These are phyloP conservation scores for Ceyx erithaca DNA, from an alignment of 2,797 vertebrate species.

Conservation along the genomic window DNA sequence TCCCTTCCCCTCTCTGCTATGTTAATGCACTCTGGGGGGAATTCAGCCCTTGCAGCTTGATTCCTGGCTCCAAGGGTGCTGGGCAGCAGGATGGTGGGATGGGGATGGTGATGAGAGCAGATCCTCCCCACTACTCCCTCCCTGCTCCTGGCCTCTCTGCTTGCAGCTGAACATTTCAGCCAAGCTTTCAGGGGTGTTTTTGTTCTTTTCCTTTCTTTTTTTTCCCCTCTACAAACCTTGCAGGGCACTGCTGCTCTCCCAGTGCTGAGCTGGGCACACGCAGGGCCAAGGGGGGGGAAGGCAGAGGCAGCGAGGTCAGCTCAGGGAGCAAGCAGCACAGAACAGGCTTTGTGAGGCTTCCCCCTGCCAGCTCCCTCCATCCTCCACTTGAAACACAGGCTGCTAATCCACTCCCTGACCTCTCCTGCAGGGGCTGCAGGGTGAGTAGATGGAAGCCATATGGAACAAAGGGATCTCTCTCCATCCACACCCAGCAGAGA, in stretches of 20 bases:
- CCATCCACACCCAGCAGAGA: slow-evolving; percentile 20
- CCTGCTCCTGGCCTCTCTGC: background rate
- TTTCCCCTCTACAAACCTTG: background rate
- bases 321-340: slow-evolving; percentile 36
- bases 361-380: slow-evolving; percentile 53
- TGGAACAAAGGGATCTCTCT: slow-evolving; percentile 58
- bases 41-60: background rate
- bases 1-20: background rate
- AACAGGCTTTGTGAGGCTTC: slow-evolving; percentile 52
- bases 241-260: slow-evolving; percentile 11
- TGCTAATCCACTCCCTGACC: slow-evolving; percentile 67
- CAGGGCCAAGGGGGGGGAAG: background rate
- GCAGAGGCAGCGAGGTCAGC: background rate
- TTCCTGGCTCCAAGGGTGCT: background rate
- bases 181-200: slow-evolving; percentile 10
- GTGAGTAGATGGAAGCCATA: slow-evolving; percentile 62
- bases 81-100: background rate
- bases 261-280: background rate
- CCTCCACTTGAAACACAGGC: slow-evolving; percentile 64
- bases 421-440: slow-evolving; percentile 55
- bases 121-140: background rate
- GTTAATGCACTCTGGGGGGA: background rate
- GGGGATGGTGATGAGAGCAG: background rate
- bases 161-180: background rate
- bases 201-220: background rate